Base-by-base conservation (phyloP, 2,113 vertebrate genomes). In the Elgaria multicarinata region DNA sequence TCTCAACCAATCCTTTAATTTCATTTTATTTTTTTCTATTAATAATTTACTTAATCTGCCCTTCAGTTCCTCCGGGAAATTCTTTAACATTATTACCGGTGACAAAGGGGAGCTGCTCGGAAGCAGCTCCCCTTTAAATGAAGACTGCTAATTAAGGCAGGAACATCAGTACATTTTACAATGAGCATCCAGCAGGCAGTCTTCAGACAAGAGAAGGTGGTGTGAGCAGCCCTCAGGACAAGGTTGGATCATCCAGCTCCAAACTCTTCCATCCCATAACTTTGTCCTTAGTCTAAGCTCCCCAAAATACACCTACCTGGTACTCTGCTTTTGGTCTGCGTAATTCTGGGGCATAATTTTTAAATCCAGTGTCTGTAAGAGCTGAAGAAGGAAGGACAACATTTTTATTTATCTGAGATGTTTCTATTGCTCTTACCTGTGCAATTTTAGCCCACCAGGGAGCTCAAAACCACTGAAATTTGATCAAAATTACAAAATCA, bases 251-350 rank as follows among this genome's bases (percentile, higher is more conserved):
- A 64, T 3, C n/a, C 79, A 8, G 26, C 84, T 71, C 7, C 7
- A 90, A 91, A 80, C 20, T 67, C 46, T 67, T 0, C 3, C 10
- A 83, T 42, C 0, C 88, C 31, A 36, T 80, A 80, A 50, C 13
- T 80, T 83, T 86, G 22, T 71, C 24, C 75, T 58, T n/a, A n/a
- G 62, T 39, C 42, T 6, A 58, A 12, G 31, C 14, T 66, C 8
- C 39, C 44, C 28, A 78, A 79, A 67, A 76, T 26, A 80, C 76
- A 95, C 95, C 95, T 87, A 99, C 99, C 98, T 98, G 98, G 91
- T 98, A 98, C 31, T 99, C 98, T 44, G 98, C 97, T 91, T 97
- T 99, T 0, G 99, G 98, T 92, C 97, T 98, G 72, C 98, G 96
- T 79, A 99, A 95, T 90, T 99, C 98, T 53, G 99, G 99, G 86